Base-by-base conservation (phyloP, 2,113 vertebrate genomes). In the Glareola pratincola region DNA sequence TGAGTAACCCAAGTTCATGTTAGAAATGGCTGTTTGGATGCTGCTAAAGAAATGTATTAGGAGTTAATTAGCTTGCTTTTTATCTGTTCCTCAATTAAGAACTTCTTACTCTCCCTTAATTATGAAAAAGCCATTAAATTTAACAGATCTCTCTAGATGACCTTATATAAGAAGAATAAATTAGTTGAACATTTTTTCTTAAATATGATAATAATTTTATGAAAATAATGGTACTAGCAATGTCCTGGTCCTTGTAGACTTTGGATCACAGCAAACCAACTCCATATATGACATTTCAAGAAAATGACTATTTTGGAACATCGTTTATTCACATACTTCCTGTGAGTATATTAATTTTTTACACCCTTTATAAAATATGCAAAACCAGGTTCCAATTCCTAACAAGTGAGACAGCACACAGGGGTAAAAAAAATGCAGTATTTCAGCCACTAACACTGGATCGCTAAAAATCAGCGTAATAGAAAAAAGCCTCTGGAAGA, bases 41-140 rank as follows among this genome's bases (percentile, higher is more conserved):
- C 92, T 96, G 97, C 96, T 91, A 85, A 97, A 97, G 96, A 98
- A 98, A 97, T 74, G 92, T 45, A 79, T 95, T 96, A 96, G 96
- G 96, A 96, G 97, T 97, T 98, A 98, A 99, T 98, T 98, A 98
- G 98, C 93, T 97, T 84, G 96, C 97, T 97, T 98, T 96, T 98
- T 98, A 98, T 97, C 96, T 94, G 93, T 96, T 95, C 95, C 90
- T 97, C 98, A 98, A 98, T 98, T 98, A 98, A 97, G 97, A 97
- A 96, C 95, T 94, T 96, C 97, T 96, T 63, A 92, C 83, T 96
- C 89, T 96, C 85, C 83, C 95, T 98, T 98, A 98, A 98, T 97
- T 92, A 95, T 97, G 96, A 97, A 98, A 96, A 75, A 97, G 88
- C 96, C 95, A 97, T 97, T 98, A 97, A 93, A 96, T 97, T 98